phyloP scores from a whole-genome alignment of 53 echinoderm and acorn worm genomes.

The Holothuria leucospilota region DNA sequence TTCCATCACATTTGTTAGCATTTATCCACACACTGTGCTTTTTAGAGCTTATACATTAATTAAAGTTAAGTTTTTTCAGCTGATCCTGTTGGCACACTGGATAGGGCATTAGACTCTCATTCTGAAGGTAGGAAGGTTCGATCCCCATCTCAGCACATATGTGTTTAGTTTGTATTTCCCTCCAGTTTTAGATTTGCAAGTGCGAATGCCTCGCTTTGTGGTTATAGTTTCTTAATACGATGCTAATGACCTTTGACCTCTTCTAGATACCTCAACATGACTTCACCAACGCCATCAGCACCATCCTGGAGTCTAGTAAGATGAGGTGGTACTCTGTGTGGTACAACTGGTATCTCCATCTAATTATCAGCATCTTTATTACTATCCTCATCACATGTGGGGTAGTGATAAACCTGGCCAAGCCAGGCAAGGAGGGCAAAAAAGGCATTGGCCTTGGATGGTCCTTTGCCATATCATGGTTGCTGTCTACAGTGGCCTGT shows the following conservation, averaged over 20 bases:
- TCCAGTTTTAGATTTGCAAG: too few relatives aligned
- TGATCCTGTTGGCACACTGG: too few relatives aligned
- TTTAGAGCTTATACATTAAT: too few relatives aligned
- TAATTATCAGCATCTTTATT: slow-evolving; percentile 64
- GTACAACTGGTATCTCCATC: slow-evolving; percentile 85
- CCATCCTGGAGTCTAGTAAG: slow-evolving; percentile 83
- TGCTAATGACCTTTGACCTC: neutral
- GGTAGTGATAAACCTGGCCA: slow-evolving; percentile 80
- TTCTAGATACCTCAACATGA: slow-evolving; percentile 87
- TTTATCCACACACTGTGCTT: too few relatives aligned
- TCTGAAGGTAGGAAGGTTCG: too few relatives aligned
- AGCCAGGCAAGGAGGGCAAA: slow-evolving; percentile 55
- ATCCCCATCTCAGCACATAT: too few relatives aligned
- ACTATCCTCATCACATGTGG: slow-evolving; percentile 81
- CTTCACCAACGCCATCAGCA: slow-evolving; percentile 76
- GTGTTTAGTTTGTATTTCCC: too few relatives aligned
- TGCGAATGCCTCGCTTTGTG: too few relatives aligned
- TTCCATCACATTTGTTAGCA: too few relatives aligned
- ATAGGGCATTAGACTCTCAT: too few relatives aligned
- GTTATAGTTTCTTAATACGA: too few relatives aligned
- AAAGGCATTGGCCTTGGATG: slow-evolving; percentile 65
- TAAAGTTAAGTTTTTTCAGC: too few relatives aligned
- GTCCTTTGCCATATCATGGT: slow-evolving; percentile 70
- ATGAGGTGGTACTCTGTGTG: slow-evolving; percentile 96
- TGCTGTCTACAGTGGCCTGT: slow-evolving; percentile 72